These are phyloP conservation scores for Abrostola triplasia DNA, from an alignment of 2,888 invertebrate species.

Conservation along the genomic window DNA sequence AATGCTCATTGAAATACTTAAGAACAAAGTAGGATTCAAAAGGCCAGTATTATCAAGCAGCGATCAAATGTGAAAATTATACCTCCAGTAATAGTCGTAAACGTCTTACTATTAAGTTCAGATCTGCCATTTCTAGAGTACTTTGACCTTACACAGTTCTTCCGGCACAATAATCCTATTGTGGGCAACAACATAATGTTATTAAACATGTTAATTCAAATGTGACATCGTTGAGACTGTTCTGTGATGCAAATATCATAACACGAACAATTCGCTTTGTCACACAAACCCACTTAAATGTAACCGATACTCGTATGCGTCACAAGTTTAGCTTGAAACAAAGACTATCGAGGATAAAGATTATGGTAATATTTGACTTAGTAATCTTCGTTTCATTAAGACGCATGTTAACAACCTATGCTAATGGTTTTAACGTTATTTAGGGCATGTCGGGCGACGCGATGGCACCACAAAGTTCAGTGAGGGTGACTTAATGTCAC, in stretches of 20 bases:
- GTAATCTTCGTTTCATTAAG: constrained; percentile 36
- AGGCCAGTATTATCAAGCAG: constrained; percentile 30
- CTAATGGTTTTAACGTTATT: constrained; percentile 30
- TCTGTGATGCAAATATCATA: constrained; percentile 50
- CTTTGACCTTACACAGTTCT: constrained; percentile 21
- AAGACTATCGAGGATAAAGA: constrained; percentile 34
- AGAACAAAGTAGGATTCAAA: constrained; percentile 17
- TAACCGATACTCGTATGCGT: constrained; percentile 41
- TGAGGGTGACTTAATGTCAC: constrained; percentile 21
- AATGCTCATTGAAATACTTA: constrained; percentile 18
- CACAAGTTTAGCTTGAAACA: constrained; percentile 25
- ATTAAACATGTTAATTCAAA: constrained; percentile 43
- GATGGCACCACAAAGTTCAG: constrained; percentile 21
- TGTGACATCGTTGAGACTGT: constrained; percentile 34
- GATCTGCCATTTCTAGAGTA: constrained; percentile 35
- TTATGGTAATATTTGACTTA: constrained; percentile 38
- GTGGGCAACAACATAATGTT: constrained; percentile 29
- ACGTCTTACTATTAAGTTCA: constrained; percentile 26
- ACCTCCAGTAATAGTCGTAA: constrained; percentile 31
- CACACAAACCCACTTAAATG: constrained; percentile 42
- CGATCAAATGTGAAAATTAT: constrained; percentile 50
- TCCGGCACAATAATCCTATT: constrained; percentile 42
- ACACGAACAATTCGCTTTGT: constrained; percentile 46
- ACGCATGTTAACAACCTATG: constrained; percentile 27
- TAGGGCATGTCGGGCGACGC: constrained; percentile 37